Conservation (phyloP, 2,797 vertebrate genomes). For the Catamblyrhynchus diadema region DNA sequence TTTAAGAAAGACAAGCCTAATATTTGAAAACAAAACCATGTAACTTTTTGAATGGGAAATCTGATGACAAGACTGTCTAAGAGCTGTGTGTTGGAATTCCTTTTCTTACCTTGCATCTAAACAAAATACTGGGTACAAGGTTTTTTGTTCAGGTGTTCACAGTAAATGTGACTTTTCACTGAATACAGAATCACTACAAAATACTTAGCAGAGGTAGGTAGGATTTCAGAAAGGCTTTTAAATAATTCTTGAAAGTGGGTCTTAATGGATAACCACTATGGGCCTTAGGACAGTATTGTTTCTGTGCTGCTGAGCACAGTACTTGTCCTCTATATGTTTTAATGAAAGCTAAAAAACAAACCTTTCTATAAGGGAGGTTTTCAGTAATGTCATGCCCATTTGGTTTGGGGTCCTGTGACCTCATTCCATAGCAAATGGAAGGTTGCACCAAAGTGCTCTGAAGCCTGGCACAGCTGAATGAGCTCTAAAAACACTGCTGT, state of each 20-base stretch:
- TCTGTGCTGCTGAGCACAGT: neutral
- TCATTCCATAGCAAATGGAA: neutral
- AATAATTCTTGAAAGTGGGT: neutral
- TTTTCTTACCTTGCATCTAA: neutral
- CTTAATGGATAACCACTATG: neutral
- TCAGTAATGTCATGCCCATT: neutral
- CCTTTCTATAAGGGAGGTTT: neutral
- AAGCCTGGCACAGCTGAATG: neutral
- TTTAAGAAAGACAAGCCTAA: neutral
- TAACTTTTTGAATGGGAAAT: neutral
- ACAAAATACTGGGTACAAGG: neutral
- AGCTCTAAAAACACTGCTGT: neutral
- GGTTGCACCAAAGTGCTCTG: neutral
- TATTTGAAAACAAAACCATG: neutral
- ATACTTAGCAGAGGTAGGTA: neutral
- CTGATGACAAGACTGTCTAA: neutral
- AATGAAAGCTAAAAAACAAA: neutral
- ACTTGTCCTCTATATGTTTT: neutral
- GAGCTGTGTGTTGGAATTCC: neutral
- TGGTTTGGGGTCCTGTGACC: neutral
- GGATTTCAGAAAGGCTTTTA: neutral
- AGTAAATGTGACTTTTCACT: neutral
- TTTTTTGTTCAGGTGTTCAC: neutral
- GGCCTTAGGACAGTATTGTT: neutral
- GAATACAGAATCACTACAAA: neutral